Evolutionary conservation across 1,140 invertebrate species (phyloP).

Genomic region (Tenebrio molitor): DNA sequence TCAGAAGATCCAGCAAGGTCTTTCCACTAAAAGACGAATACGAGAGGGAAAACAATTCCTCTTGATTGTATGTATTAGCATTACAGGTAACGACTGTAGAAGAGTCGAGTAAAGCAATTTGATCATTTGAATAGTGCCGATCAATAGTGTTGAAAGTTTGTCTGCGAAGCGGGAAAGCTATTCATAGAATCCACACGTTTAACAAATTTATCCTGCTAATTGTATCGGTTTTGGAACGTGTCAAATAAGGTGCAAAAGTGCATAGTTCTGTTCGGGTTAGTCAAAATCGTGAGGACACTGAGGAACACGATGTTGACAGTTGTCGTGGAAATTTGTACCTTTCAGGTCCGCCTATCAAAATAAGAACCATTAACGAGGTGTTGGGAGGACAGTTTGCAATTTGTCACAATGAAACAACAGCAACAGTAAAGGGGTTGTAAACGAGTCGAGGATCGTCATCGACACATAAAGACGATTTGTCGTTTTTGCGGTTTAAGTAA

Average conservation of each 20-base stretch:
- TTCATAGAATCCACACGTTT: not conserved
- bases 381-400: not conserved
- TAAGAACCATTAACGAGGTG: too few relatives aligned
- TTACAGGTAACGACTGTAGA: conserved; percentile 4
- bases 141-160: not conserved
- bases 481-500: not conserved
- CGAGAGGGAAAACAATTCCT: conserved; percentile 2
- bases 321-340: not conserved
- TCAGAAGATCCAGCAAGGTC: not conserved
- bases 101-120: conserved; percentile 3
- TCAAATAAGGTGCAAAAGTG: not conserved
- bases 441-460: too few relatives aligned
- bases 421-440: too few relatives aligned
- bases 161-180: not conserved
- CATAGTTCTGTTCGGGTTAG: not conserved
- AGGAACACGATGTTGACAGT: not conserved
- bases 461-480: not conserved
- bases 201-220: not conserved
- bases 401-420: too few relatives aligned
- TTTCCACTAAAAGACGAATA: conserved; percentile 4
- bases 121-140: conserved; percentile 5
- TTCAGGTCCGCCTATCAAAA: too few relatives aligned
- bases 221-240: not conserved
- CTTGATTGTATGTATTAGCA: conserved; percentile 5
- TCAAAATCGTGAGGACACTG: not conserved